These are phyloP conservation scores for Probosciger aterrimus DNA, from an alignment of 2,113 vertebrate species.

Conservation along the genomic window DNA sequence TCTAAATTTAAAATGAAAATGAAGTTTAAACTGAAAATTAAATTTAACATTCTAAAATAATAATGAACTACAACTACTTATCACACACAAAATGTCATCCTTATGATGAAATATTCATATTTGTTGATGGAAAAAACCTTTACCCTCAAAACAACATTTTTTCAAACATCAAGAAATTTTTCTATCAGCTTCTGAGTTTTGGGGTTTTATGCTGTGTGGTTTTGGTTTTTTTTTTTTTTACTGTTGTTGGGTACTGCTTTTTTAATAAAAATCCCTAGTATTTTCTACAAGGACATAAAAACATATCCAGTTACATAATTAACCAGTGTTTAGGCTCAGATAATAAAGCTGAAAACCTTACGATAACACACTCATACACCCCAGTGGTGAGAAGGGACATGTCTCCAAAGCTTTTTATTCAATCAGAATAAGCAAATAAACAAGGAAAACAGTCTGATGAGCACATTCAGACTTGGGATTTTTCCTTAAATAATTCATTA, in stretches of 20 bases:
- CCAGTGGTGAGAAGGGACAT: background rate
- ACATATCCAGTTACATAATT: background rate
- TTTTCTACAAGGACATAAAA: background rate
- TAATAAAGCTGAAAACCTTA: background rate
- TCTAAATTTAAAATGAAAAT: background rate
- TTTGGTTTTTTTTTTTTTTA: background rate
- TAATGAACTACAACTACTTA: background rate
- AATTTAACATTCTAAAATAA: background rate
- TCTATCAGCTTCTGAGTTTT: background rate
- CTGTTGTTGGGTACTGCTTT: background rate
- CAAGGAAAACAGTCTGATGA: background rate
- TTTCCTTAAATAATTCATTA: background rate
- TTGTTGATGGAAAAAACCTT: background rate
- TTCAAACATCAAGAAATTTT: background rate
- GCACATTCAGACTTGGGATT: background rate
- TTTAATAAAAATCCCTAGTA: background rate
- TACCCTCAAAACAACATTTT: background rate
- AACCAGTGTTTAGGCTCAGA: background rate
- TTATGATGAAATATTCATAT: background rate
- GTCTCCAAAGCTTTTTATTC: background rate
- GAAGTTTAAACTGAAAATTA: background rate
- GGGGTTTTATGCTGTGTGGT: rapidly evolving
- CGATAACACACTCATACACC: slow-evolving; percentile 7
- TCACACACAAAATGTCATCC: background rate
- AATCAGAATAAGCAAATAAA: background rate